phyloP scores from a whole-genome alignment of 1,140 invertebrate species.

The Lithobius niger region DNA sequence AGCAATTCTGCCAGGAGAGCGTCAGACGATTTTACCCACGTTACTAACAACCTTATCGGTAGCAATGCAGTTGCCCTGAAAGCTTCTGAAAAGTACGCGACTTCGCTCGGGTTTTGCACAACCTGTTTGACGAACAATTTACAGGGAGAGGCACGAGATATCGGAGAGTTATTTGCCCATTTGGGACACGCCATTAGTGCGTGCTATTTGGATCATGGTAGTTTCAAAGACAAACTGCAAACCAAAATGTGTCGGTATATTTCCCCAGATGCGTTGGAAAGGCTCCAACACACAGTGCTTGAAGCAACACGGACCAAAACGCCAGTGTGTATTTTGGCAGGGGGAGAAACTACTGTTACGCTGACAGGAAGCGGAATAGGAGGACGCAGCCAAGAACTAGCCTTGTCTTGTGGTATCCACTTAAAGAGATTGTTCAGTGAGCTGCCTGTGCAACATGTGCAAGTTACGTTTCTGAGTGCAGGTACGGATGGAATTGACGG shows the following conservation, averaged over 20 bases:
- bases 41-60: no score
- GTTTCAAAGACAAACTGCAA: not conserved
- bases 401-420: conserved; percentile 45
- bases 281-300: not conserved
- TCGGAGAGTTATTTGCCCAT: conserved; percentile 38
- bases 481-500: conserved; percentile 98
- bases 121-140: conserved; percentile 51
- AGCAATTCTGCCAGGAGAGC: no score
- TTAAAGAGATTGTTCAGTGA: no score
- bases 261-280: not conserved
- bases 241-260: not conserved
- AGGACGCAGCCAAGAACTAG: conserved; percentile 87
- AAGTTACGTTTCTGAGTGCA: conserved; percentile 43
- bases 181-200: no score
- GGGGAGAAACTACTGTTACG: conserved; percentile 82
- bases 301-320: not conserved
- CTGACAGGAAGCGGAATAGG: conserved; percentile 60
- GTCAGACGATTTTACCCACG: no score
- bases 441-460: not conserved
- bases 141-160: conserved; percentile 50
- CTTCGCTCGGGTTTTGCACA: conserved; percentile 41
- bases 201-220: not conserved
- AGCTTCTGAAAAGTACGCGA: no score
- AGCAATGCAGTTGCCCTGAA: no score
- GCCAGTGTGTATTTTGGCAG: conserved; percentile 39